Base-by-base conservation (phyloP, 2,113 vertebrate genomes). In the Trachemys scripta region DNA sequence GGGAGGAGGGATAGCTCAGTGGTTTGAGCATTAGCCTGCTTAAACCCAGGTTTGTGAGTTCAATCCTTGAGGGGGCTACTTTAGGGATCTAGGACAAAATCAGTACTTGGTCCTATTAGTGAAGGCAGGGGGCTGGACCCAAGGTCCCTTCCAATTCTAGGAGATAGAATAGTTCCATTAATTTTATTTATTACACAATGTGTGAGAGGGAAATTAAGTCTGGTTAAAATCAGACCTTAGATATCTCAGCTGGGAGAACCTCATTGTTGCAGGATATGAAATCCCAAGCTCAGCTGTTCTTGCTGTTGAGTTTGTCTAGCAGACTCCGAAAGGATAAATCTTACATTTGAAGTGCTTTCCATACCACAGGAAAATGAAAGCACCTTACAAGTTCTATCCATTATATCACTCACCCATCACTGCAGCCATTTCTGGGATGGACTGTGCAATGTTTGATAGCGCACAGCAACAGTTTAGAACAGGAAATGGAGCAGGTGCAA, bases 161-260 rank as follows among this genome's bases (percentile, higher is more conserved):
- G 45, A 45, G 45, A 45, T 45, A 45, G 45, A 45, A 45, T 6
- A 45, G 6, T 6, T 45, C 45, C 45, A 45, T 45, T 45, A 45
- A 45, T 45, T 45, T 45, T 45, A 45, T 45, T 45, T 45, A 35
- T 13, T 65, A 35, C 87, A 82, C 42, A 0, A 0, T 76, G 31
- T 14, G 62, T 53, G 78, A 89, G 89, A 86, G 93, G 90, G 89
- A 89, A 97, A 92, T 89, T 38, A 96, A 90, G 86, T 53, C 90
- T 87, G 92, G 93, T 85, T 3, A 2, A 57, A 89, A 78, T 94
- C 56, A 94, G 96, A 97, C 90, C 10, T 82, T 11, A 85, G 53
- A 92, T 95, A 54, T 88, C 94, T 92, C 93, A 95, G 93, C 96
- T 96, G 97, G 90, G 93, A 57, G 56, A 25, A 10, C 80, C 93